Evolutionary conservation across 1,140 invertebrate genomes (phyloP).

Genomic region (Daktulosphaira vitifoliae): DNA sequence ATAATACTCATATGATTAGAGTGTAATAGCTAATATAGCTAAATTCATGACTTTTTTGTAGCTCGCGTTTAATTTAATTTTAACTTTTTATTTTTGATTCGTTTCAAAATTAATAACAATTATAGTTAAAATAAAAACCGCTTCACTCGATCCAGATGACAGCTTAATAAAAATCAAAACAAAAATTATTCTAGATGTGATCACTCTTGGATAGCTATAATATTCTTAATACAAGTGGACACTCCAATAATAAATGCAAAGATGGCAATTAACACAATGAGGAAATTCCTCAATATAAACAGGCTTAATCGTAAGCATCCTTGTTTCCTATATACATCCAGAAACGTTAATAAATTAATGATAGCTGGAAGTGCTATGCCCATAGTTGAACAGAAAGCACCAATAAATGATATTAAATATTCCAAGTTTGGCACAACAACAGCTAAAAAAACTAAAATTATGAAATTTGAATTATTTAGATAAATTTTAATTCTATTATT

Average conservation of each 20-base stretch:
- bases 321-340: slow-evolving; percentile 44
- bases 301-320: neutral
- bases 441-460: slow-evolving; percentile 31
- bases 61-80: no score
- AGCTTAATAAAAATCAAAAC: no score
- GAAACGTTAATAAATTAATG: slow-evolving; percentile 52
- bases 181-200: neutral
- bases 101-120: no score
- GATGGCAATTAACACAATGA: slow-evolving; percentile 1
- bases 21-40: no score
- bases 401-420: slow-evolving; percentile 34
- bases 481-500: no score
- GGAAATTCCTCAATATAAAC: neutral
- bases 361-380: slow-evolving; percentile 32
- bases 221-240: no score
- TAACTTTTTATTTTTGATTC: no score
- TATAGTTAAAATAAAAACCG: no score
- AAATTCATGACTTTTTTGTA: no score
- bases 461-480: neutral
- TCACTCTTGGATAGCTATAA: no score
- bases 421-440: slow-evolving; percentile 34
- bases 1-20: no score
- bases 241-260: slow-evolving; percentile 4
- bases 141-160: no score
- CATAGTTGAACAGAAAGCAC: slow-evolving; percentile 23